These are phyloP conservation scores for Dendrocincla tyrannina DNA, from an alignment of 2,797 vertebrate species.

Conservation along the genomic window DNA sequence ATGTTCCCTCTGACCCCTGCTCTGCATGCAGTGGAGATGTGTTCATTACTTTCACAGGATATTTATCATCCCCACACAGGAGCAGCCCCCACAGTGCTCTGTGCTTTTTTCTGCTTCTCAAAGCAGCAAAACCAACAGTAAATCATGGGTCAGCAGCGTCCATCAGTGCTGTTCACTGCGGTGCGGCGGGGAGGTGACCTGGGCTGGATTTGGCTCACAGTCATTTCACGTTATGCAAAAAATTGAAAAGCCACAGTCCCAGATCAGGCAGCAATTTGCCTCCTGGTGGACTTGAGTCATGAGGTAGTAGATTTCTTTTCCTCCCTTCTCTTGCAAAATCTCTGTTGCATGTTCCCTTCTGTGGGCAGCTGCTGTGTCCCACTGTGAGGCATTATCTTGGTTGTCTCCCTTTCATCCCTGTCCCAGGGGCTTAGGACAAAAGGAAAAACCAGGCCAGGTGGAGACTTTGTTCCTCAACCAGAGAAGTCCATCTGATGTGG, in stretches of 20 bases:
- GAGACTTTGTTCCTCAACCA: neutral
- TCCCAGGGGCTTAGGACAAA: neutral
- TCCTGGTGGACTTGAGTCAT: neutral
- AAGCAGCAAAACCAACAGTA: neutral
- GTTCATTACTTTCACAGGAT: neutral
- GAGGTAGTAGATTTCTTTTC: neutral
- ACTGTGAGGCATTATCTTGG: neutral
- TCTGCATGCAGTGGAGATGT: neutral
- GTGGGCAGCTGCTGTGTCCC: neutral
- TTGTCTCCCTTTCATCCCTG: neutral
- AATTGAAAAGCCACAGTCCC: neutral
- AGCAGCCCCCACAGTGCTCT: neutral
- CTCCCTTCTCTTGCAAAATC: neutral
- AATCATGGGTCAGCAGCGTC: neutral
- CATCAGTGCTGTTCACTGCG: rapidly evolving
- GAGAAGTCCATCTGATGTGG: neutral
- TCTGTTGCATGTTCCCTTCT: neutral
- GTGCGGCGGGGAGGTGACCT: neutral
- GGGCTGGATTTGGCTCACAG: neutral
- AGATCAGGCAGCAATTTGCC: neutral
- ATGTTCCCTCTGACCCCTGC: neutral
- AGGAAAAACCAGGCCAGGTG: neutral
- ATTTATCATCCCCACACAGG: neutral
- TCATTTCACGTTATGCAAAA: neutral
- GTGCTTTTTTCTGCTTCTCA: neutral